Percentiles rank a stretch among this genome's conserved stretches.
Evolutionary conservation across 2,888 invertebrate species (phyloP).

Genomic region (Lasioglossum zephyrum): DNA sequence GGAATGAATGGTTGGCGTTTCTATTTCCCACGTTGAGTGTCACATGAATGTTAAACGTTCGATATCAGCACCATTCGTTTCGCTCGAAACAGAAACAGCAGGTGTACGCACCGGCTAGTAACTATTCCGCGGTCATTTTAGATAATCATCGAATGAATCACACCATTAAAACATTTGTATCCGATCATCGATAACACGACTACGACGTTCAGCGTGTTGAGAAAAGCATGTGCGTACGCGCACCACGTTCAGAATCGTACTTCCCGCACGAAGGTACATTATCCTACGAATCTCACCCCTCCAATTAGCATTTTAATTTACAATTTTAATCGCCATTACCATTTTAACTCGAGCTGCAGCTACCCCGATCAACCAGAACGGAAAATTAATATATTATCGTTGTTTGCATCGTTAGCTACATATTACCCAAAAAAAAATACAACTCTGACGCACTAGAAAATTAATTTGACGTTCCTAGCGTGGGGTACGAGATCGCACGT

Average conservation of each 20-base stretch:
- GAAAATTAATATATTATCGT: not conserved
- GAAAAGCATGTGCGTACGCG: not conserved
- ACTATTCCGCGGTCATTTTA: not conserved
- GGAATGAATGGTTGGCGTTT: not conserved
- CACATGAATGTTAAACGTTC: not conserved
- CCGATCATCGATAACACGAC: not conserved
- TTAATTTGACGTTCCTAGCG: not conserved
- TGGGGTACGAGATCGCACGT: not conserved
- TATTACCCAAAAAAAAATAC: not conserved
- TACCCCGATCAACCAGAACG: not conserved
- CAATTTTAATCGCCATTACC: not conserved
- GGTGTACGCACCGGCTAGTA: not conserved
- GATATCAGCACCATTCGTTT: not conserved
- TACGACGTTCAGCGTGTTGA: not conserved
- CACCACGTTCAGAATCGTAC: not conserved
- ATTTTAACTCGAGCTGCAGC: not conserved
- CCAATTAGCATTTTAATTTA: not conserved
- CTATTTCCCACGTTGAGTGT: not conserved
- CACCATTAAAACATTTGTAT: not conserved
- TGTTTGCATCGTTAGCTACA: not conserved
- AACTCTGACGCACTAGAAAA: not conserved
- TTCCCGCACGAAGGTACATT: not conserved
- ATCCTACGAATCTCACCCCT: not conserved
- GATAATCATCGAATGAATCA: not conserved
- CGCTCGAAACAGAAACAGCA: not conserved